These are phyloP conservation scores for Rallus limicola DNA, from an alignment of 2,113 vertebrate species.

Conservation along the genomic window DNA sequence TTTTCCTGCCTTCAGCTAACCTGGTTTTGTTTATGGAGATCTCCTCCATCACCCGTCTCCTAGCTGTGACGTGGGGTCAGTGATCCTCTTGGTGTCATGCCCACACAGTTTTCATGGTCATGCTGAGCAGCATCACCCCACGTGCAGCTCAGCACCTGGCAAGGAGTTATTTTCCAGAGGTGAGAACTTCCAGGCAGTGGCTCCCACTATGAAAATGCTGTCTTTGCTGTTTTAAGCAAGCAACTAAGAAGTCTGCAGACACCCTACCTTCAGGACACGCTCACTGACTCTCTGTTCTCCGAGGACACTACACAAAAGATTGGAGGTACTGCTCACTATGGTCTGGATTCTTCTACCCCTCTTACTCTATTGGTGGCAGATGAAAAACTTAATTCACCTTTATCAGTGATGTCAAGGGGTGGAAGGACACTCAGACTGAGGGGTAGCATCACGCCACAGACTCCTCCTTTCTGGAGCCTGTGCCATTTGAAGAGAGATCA, in stretches of 20 bases:
- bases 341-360: not conserved
- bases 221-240: not conserved
- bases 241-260: not conserved
- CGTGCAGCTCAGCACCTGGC: not conserved
- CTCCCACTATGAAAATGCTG: not conserved
- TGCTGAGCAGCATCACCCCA: not conserved
- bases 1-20: not conserved
- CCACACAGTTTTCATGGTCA: not conserved
- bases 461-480: not conserved
- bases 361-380: not conserved
- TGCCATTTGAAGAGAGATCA: not conserved
- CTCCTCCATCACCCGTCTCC: not conserved
- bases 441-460: not conserved
- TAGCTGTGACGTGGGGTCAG: not conserved
- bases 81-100: not conserved
- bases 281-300: not conserved
- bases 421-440: not conserved
- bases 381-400: not conserved
- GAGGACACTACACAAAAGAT: not conserved
- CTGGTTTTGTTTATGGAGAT: not conserved
- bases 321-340: not conserved
- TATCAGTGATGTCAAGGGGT: not conserved
- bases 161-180: not conserved
- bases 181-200: not conserved
- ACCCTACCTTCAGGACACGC: not conserved